Base-by-base conservation (phyloP, 2,113 vertebrate genomes). In the Melanostigma gelatinosum region DNA sequence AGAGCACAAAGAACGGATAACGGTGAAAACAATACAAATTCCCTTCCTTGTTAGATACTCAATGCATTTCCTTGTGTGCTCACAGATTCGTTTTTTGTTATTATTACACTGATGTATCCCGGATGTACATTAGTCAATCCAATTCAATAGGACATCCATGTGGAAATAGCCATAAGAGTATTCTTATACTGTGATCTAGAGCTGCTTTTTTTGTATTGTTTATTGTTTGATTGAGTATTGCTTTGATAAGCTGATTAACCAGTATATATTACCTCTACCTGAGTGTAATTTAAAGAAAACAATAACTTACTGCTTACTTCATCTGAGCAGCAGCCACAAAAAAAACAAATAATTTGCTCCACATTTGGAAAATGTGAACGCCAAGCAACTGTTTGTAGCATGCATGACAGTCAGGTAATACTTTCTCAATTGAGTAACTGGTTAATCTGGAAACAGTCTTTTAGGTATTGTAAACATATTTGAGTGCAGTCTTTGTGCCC, bases 41-140 rank as follows among this genome's bases (percentile, higher is more conserved):
- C 36, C 29, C 18, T 88, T 85, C 82, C 40, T 72, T 68, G 32
- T 86, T 8, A 32, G 8, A 62, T 4, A 16, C 36, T 72, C 0
- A 1, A 13, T 55, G 3, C 2, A 40, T 69, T 88, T 85, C 72
- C 54, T 74, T 71, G 27, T 50, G 16, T 63, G 34, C 3, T n/a
- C 13, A 68, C 20, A 32, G 0, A 13, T 52, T 61, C 16, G 12
- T 67, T 4, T 18, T 71, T 20, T 48, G 6, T 46, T 71, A 29
- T 29, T 58, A 44, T 77, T 27, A 27, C 40, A 69, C 32, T 13
- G 9, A 52, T 22, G 3, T 10, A n/a, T 6, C 4, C 34, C 4
- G 18, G 16, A 55, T 52, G 8, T 69, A 20, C 44, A 29, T 4
- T 2, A 44, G 4, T 10, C 20, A 5, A 4, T 54, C 10, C 4